These are phyloP conservation scores for Edolisoma coerulescens DNA, from an alignment of 2,113 vertebrate genomes.

Conservation along the genomic window DNA sequence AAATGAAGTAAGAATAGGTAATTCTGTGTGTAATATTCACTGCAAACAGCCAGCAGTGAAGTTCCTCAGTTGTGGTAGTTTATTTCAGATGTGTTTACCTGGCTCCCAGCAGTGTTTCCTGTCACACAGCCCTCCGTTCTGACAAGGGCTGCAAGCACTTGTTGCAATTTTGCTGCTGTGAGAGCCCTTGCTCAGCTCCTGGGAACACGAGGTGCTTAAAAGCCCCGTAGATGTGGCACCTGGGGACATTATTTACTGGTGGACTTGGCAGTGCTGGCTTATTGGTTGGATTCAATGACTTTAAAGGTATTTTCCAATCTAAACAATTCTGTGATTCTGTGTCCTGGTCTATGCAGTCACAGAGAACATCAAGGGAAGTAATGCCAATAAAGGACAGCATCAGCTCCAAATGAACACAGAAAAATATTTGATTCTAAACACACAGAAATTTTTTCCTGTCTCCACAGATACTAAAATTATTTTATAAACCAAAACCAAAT, in stretches of 20 bases:
- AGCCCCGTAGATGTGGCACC: background rate
- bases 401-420: background rate
- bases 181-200: background rate
- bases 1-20: background rate
- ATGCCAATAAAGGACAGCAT: background rate
- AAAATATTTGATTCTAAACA: background rate
- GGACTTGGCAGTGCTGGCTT: background rate
- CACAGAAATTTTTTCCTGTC: background rate
- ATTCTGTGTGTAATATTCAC: background rate
- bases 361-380: background rate
- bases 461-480: background rate
- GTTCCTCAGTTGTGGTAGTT: background rate
- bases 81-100: background rate
- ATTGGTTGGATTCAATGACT: fast-evolving
- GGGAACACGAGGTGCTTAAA: background rate
- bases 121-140: background rate
- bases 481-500: background rate
- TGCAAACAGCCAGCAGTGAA: background rate
- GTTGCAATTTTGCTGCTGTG: background rate
- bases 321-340: background rate
- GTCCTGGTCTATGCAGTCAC: background rate
- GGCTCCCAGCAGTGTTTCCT: background rate
- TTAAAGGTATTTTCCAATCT: background rate
- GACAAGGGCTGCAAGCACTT: background rate
- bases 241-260: background rate